These are phyloP conservation scores for Lepidothrix coronata DNA, from an alignment of 2,113 vertebrate species.

Conservation along the genomic window DNA sequence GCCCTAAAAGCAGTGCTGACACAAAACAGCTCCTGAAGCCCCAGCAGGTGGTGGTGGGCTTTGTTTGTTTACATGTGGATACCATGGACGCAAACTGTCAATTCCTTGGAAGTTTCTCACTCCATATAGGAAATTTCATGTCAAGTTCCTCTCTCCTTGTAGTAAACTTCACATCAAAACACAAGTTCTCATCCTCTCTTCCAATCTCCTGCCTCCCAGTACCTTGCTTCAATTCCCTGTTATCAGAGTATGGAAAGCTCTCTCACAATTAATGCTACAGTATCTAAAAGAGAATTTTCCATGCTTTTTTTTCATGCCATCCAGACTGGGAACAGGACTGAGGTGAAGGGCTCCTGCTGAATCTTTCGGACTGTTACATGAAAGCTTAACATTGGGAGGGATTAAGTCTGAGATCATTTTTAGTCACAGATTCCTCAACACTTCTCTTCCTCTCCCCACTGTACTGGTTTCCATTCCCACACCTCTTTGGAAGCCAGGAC, in stretches of 20 bases:
- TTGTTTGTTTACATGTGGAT: accelerated
- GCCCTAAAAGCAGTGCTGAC: background rate
- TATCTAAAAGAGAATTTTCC: background rate
- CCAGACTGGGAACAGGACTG: accelerated
- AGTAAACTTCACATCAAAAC: background rate
- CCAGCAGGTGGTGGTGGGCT: background rate
- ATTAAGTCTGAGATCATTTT: background rate
- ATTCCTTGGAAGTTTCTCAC: background rate
- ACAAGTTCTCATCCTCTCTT: background rate
- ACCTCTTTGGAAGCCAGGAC: background rate
- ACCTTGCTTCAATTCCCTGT: background rate
- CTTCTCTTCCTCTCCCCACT: background rate
- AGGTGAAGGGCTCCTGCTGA: background rate
- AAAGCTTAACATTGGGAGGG: background rate
- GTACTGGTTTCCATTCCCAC: background rate
- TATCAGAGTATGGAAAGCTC: background rate
- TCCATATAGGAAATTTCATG: background rate
- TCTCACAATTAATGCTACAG: background rate
- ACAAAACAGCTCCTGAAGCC: background rate
- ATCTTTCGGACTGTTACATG: background rate
- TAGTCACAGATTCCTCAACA: background rate
- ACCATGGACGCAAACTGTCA: background rate
- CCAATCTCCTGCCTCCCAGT: background rate
- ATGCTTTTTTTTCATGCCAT: background rate
- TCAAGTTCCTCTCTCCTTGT: background rate